phyloP scores from a whole-genome alignment of 2,113 vertebrate species.

The Mesembrinibis cayennensis region DNA sequence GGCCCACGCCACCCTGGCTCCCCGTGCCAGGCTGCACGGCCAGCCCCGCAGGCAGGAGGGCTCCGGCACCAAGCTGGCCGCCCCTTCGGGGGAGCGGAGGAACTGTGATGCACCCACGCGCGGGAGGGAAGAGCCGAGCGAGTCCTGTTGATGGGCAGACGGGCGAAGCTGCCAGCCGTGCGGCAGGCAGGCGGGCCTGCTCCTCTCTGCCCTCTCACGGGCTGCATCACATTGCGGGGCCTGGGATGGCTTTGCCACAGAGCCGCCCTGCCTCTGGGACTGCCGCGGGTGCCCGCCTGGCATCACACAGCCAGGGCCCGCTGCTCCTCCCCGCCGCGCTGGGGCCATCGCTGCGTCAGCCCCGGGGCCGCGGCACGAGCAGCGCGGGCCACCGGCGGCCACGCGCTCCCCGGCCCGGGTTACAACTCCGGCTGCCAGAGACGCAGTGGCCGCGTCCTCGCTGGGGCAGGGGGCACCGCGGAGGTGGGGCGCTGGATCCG shows the following conservation, averaged over 20 bases:
- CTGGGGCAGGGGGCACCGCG: neutral
- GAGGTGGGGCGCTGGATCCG: neutral
- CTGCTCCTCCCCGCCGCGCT: neutral
- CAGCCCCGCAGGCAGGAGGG: neutral
- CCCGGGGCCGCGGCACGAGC: fast-evolving
- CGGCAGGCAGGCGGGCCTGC: neutral
- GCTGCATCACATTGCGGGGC: fast-evolving
- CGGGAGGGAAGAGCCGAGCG: neutral
- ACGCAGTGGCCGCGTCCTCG: fast-evolving
- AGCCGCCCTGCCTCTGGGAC: neutral
- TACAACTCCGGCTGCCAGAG: neutral
- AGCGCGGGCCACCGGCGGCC: fast-evolving
- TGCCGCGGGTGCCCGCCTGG: fast-evolving
- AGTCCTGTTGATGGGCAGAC: neutral
- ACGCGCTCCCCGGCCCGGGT: fast-evolving
- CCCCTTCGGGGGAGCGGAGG: neutral
- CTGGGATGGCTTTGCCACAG: fast-evolving
- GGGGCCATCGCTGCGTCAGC: neutral
- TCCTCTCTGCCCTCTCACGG: neutral
- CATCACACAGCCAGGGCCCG: neutral
- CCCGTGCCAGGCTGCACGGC: neutral
- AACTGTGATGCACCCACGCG: neutral
- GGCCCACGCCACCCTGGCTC: neutral
- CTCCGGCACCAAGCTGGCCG: neutral
- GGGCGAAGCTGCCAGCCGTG: neutral